Conservation (phyloP, 2,888 invertebrate genomes). For the Hirtodrosophila alboralis region DNA sequence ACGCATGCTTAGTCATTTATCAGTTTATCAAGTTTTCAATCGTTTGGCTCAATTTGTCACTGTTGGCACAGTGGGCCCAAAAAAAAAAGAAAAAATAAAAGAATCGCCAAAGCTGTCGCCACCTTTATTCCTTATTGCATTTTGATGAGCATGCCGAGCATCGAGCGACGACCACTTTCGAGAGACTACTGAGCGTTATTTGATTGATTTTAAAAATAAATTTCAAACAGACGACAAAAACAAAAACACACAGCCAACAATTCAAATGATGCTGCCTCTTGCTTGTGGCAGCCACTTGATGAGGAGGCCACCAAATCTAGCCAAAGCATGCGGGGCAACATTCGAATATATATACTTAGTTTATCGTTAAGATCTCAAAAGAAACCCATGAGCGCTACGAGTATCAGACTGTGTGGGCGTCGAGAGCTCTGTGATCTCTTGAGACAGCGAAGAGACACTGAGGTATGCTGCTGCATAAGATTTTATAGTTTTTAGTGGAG, state of each 20-base stretch:
- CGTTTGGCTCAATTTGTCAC: conserved; percentile 45
- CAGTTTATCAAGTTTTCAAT: conserved; percentile 34
- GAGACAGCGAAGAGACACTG: conserved; percentile 33
- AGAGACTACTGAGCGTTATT: conserved; percentile 34
- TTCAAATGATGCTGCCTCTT: conserved; percentile 1
- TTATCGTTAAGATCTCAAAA: conserved; percentile 40
- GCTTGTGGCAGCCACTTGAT: conserved; percentile 36
- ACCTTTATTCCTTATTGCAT: conserved; percentile 49
- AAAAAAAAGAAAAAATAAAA: no score
- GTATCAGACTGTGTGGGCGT: conserved; percentile 53
- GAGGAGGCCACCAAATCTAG: neutral
- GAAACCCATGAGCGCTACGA: conserved; percentile 29
- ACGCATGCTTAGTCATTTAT: conserved; percentile 15
- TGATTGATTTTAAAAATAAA: conserved; percentile 75
- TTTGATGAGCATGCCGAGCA: conserved; percentile 46
- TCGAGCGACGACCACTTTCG: conserved; percentile 25
- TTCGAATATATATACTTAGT: no score
- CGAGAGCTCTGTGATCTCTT: conserved; percentile 42
- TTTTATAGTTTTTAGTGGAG: conserved; percentile 19
- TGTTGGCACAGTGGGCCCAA: conserved; percentile 23
- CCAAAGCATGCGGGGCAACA: conserved; percentile 24
- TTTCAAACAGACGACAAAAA: conserved; percentile 25
- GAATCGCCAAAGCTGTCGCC: conserved; percentile 46
- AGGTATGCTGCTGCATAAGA: conserved; percentile 39
- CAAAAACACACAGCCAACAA: conserved; percentile 19